Evolutionary conservation across 2,113 vertebrate species (phyloP), one percentile per base, ranked within the genome.

Genomic region (Tautogolabrus adspersus): DNA sequence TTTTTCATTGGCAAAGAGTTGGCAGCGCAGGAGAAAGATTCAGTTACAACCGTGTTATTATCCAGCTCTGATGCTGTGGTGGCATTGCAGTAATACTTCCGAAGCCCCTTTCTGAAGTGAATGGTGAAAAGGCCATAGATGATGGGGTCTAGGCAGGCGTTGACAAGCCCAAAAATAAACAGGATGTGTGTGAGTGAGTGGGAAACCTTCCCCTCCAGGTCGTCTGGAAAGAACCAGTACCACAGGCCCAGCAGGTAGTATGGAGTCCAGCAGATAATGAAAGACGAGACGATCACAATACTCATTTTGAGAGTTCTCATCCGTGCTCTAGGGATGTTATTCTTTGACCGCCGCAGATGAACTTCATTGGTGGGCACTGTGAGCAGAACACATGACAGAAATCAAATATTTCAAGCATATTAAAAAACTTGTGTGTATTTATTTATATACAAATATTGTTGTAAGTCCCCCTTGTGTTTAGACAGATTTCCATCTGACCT

Each of bases 301-400:
- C 94, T 95, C 94, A 95, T 95, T 63, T 95, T 94, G 13, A 95
- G 79, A 21, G 94, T 94, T 64, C 87, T 93, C 91, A 95, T 93
- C 16, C 94, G 92, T 6, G 94, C 94, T 75, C 91, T 91, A 8
- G 94, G 94, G 60, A 95, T 95, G 88, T 94, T 95, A 40, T 95
- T 95, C 82, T 93, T 95, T 10, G 94, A 95, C 64, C 94, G 86
- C 18, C 94, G 86, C 55, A 95, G 70, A 56, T 87, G 86, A 44
- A 95, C 68, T 72, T 94, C 93, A 37, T 71, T 93, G 52, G 91
- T 90, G 11, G 91, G 84, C 55, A 89, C 94, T 95, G 55, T 22
- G 77, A 72, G 54, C 52, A 68, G 60, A 69, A 37, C 19, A 82
- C 19, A 78, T 1, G 49, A 30, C 15, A 70, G 37, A 47, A 58